Conservation (phyloP, 2,797 vertebrate genomes). For the Lacerta agilis region DNA sequence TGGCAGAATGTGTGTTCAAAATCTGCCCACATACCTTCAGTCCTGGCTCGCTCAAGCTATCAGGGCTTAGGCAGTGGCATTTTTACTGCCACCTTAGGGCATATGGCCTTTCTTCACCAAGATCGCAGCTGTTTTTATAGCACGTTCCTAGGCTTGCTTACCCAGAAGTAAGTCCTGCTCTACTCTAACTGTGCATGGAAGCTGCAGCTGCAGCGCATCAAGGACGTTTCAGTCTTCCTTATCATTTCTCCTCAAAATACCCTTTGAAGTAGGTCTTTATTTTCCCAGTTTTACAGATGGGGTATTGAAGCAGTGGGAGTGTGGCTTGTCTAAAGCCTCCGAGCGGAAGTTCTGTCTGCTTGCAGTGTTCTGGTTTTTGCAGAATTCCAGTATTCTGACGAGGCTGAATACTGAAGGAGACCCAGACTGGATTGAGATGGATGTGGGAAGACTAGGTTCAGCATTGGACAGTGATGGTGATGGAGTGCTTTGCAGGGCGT, state of each 20-base stretch:
- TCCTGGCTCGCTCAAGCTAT: no score
- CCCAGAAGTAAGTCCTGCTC: background rate
- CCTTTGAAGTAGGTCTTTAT: background rate
- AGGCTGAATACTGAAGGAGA: background rate
- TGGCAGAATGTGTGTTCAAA: no score
- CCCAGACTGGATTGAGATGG: background rate
- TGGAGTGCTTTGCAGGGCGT: background rate
- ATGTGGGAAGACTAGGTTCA: background rate
- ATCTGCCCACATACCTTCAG: no score
- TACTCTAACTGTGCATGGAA: background rate
- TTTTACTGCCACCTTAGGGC: background rate
- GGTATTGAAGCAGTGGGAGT: conserved; percentile 6
- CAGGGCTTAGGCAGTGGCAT: background rate
- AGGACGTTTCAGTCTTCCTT: background rate
- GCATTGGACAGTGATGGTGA: background rate
- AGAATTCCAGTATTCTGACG: conserved; percentile 37
- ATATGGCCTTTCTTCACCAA: background rate
- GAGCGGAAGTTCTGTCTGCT: background rate
- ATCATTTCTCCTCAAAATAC: conserved; percentile 1
- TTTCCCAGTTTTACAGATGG: background rate
- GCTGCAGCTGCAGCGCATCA: background rate
- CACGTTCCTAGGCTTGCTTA: background rate
- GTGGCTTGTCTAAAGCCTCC: background rate
- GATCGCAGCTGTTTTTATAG: background rate
- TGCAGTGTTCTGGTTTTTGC: conserved; percentile 11